Base-by-base conservation (phyloP, 2,797 vertebrate genomes). In the Huso huso region DNA sequence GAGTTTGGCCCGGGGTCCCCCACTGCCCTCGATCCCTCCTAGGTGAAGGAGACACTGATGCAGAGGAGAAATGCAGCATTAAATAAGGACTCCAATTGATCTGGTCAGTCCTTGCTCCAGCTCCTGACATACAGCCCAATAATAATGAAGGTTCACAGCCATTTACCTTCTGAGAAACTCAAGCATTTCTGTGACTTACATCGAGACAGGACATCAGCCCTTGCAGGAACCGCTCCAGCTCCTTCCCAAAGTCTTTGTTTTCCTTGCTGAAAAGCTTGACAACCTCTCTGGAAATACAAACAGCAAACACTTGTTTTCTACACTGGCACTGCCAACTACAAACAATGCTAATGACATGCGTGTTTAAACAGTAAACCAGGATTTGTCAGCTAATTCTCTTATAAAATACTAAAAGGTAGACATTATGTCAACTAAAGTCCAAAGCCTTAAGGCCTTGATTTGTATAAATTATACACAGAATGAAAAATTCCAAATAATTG, bases 261-360 rank as follows among this genome's bases (percentile, higher is more conserved):
- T 89, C 84, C 1, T 69, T 70, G 73, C 83, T 88, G 80, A 91
- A 91, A 55, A 91, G 73, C 53, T 86, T 90, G 70, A 81, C 88
- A 80, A 91, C 76, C 81, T 91, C 90, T 71, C 90, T 91, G 79
- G 10, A 73, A 76, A 81, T 10, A 83, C 58, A 77, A 15, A 73
- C 51, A 74, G 37, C 37, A 37, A 37, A 37, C 37, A 37, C 1
- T 37, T 37, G 37, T 37, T 37, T 37, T 37, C 37, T 37, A 37
- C 37, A 37, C 37, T 37, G 37, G 37, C 37, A 37, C 37, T 37
- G 37, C 15, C 13, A 63, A 65, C 2, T 23, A 51, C 52, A 65
- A 15, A 15, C 51, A 18, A 51, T 12, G 23, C 5, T 49, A 48
- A 58, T 13, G 61, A 12, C 48, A 8, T 48, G 61, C 23, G 2